These are phyloP conservation scores for Schizotus pectinicornis DNA, from an alignment of 2,888 invertebrate species.

Conservation along the genomic window DNA sequence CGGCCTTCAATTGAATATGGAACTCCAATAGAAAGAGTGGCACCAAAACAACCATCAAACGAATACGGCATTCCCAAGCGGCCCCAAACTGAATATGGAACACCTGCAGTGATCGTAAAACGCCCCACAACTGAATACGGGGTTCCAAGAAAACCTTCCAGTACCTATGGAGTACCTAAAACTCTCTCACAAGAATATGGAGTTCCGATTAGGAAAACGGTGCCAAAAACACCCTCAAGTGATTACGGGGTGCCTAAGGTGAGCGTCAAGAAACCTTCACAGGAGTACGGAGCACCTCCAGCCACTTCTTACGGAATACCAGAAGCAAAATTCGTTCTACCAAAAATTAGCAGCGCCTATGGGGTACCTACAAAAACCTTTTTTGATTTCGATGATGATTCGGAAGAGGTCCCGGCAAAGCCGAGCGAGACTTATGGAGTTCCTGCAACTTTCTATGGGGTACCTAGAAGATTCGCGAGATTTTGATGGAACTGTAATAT, in stretches of 20 bases:
- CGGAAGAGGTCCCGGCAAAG: too few relatives aligned
- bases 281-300: neutral
- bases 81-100: neutral
- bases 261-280: neutral
- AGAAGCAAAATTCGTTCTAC: neutral
- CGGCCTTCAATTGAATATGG: slow-evolving; percentile 6
- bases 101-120: neutral
- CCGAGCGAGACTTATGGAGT: too few relatives aligned
- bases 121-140: neutral
- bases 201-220: neutral
- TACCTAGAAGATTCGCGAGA: too few relatives aligned
- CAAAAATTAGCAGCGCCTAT: neutral
- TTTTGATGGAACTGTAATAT: too few relatives aligned
- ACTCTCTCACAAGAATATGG: neutral
- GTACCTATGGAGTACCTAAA: neutral
- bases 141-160: neutral
- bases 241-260: neutral
- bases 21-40: neutral
- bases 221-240: too few relatives aligned
- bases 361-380: too few relatives aligned
- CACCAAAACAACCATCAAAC: neutral
- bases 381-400: too few relatives aligned
- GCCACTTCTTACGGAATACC: slow-evolving; percentile 11
- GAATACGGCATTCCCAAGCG: slow-evolving; percentile 7
- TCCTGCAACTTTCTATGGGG: too few relatives aligned